These are phyloP conservation scores for Halocaridina rubra DNA, from an alignment of 2,888 invertebrate genomes.

Conservation along the genomic window DNA sequence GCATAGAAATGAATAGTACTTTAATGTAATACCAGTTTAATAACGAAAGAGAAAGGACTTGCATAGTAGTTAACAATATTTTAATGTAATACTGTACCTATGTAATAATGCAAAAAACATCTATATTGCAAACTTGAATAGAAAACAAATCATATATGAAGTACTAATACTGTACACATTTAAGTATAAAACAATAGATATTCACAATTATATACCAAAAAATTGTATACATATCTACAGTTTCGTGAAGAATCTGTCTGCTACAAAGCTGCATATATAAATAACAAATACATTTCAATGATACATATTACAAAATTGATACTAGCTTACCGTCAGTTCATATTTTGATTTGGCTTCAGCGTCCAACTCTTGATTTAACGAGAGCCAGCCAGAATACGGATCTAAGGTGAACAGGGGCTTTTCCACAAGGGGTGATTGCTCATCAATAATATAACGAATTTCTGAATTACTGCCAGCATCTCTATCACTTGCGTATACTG, in stretches of 20 bases:
- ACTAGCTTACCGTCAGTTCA: constrained; percentile 35
- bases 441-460: constrained; percentile 52
- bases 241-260: background rate
- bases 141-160: too few species aligned
- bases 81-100: background rate
- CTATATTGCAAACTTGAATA: too few species aligned
- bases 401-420: constrained; percentile 58
- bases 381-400: constrained; percentile 62
- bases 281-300: background rate
- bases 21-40: too few species aligned
- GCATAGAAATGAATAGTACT: too few species aligned
- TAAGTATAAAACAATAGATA: background rate
- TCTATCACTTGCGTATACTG: constrained; percentile 51
- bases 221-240: background rate
- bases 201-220: background rate
- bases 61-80: background rate
- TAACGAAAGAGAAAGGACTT: background rate
- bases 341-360: constrained; percentile 54
- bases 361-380: constrained; percentile 56
- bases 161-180: background rate
- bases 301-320: background rate
- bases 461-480: constrained; percentile 62
- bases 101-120: too few species aligned
- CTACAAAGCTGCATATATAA: background rate
- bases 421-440: constrained; percentile 54